These are phyloP conservation scores for Peromyscus leucopus DNA, from an alignment of 2,113 vertebrate genomes.

Conservation along the genomic window DNA sequence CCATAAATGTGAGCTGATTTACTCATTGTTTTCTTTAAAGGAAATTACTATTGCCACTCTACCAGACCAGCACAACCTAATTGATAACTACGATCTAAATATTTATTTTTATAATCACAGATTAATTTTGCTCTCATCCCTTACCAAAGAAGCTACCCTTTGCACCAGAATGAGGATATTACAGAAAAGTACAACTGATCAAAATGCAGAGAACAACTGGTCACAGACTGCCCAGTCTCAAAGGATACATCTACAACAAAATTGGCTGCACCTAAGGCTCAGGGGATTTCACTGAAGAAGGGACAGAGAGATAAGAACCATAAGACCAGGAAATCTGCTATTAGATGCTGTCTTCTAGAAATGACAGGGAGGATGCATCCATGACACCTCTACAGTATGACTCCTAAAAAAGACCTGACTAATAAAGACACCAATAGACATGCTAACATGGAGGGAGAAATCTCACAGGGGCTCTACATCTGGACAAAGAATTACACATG, in stretches of 20 bases:
- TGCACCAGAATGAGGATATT: background rate
- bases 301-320: background rate
- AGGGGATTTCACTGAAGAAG: background rate
- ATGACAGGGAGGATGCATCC: background rate
- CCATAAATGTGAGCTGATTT: background rate
- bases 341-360: background rate
- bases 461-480: background rate
- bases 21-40: slow-evolving; percentile 31
- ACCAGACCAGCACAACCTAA: background rate
- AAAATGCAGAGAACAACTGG: background rate
- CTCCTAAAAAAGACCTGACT: background rate
- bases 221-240: too few species aligned
- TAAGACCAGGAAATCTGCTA: background rate
- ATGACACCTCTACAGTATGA: background rate
- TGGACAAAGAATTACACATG: background rate
- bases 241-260: background rate
- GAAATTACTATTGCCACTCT: background rate
- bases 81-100: background rate
- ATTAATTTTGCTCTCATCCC: background rate
- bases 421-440: background rate
- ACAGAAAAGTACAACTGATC: background rate
- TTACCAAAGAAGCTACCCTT: background rate
- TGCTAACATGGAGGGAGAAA: background rate
- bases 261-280: background rate
- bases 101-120: background rate